A percentile compares a stretch with the other conserved stretches of the same genome.
Evolutionary conservation across 2,797 vertebrate species (phyloP).

Genomic region (Staurois parvus): DNA sequence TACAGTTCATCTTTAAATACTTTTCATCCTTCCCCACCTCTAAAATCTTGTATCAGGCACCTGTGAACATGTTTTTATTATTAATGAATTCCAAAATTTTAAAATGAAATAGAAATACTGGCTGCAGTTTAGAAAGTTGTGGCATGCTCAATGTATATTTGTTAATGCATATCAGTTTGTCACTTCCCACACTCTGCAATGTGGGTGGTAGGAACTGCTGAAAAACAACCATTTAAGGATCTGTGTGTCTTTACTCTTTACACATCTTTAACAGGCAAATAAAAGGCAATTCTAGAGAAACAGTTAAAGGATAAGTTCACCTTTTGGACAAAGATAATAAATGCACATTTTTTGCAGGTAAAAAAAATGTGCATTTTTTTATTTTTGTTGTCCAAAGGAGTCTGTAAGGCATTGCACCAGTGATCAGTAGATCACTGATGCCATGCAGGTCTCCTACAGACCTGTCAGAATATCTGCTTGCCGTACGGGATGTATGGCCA

Average conservation of each 20-base stretch:
- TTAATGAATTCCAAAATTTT: background rate
- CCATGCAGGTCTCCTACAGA: too few relatives aligned
- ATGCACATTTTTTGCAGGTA: too few relatives aligned
- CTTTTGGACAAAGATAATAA: too few relatives aligned
- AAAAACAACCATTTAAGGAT: constrained; percentile 20
- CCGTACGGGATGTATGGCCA: too few relatives aligned
- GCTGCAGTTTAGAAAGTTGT: background rate
- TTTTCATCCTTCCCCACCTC: background rate
- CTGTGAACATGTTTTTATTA: background rate
- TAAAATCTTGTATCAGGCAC: background rate
- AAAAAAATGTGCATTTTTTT: too few relatives aligned
- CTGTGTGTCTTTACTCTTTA: background rate
- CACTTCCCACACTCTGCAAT: constrained; percentile 30
- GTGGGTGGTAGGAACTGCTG: constrained; percentile 19
- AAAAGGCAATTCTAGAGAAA: background rate
- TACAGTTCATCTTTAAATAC: background rate
- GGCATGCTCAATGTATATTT: constrained; percentile 20
- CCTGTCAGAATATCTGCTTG: too few relatives aligned
- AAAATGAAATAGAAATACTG: background rate
- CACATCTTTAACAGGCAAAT: background rate
- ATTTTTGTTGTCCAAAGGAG: too few relatives aligned
- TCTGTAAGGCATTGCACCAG: too few relatives aligned
- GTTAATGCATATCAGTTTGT: constrained; percentile 20
- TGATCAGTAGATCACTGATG: too few relatives aligned
- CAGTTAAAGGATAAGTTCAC: too few relatives aligned